Base-by-base conservation (phyloP, 2,797 vertebrate species). In the Rallus crepitans region DNA sequence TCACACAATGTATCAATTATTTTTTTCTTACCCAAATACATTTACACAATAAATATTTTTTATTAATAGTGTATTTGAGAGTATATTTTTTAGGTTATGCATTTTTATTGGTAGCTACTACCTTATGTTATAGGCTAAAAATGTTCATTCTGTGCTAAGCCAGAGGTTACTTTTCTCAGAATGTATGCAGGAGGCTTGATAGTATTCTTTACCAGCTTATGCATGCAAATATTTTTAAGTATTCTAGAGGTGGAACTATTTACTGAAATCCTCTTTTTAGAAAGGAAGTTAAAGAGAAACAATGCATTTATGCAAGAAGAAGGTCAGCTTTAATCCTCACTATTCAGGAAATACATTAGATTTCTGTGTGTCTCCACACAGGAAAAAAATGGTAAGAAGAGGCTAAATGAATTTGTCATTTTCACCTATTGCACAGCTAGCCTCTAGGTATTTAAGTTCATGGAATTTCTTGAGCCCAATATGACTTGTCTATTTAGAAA, bases 231-330 rank as follows among this genome's bases (percentile, higher is more conserved):
- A 14, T 85, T 77, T 87, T n/a, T 73, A 80, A 25, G 20, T 64
- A 75, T 85, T 91, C 66, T 88, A 72, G 53, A 47, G 19, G 27
- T 61, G 57, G 28, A 90, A 88, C 60, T 75, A 45, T 90, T 75
- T 81, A 75, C 40, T 33, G 24, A 93, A 91, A 90, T 81, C 33
- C 21, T 81, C 33, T 53, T 93, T 61, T 79, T 78, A 72, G 37
- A 75, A 70, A 66, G 13, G 66, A 92, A 91, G 27, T 66, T 92
- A 65, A 84, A 89, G 55, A 90, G 50, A 93, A 91, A 82, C 57
- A 93, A 85, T 83, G 21, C 37, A 37, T 60, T 94, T 64, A 35
- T 61, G 31, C 33, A 77, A 73, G 21, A 18, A 83, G 70, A 77
- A 87, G 78, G 82, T 90, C 76, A 75, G 23, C 70, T 94, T 87